phyloP scores from a whole-genome alignment of 2,888 invertebrate genomes.

The Aphodius granarius region DNA sequence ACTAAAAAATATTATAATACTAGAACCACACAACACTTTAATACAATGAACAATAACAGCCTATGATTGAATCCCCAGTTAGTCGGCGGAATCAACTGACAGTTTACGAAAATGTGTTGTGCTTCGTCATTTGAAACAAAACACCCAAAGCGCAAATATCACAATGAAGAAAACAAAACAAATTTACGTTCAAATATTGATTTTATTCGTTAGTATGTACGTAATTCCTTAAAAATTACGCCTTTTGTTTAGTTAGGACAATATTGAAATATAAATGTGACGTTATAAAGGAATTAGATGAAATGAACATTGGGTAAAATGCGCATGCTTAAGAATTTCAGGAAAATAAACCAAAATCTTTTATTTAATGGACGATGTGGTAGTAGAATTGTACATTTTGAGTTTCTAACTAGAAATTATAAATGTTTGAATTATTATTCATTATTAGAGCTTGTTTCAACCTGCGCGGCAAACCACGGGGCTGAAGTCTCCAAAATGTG shows the following conservation, averaged over 20 bases:
- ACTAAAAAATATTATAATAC: neutral
- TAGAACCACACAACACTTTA: neutral
- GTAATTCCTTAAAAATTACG: neutral
- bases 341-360: too few relatives aligned
- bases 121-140: slow-evolving; percentile 23
- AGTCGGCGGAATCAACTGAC: neutral
- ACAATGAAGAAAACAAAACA: neutral
- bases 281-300: neutral
- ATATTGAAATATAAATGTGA: neutral
- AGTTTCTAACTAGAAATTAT: neutral
- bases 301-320: neutral
- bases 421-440: neutral
- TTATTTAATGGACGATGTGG: too few relatives aligned
- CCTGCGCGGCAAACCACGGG: too few relatives aligned
- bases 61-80: slow-evolving; percentile 1
- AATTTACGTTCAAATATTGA: neutral
- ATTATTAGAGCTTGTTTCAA: neutral
- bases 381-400: too few relatives aligned
- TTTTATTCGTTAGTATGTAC: neutral
- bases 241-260: neutral
- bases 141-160: neutral
- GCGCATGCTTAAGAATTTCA: too few relatives aligned
- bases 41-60: neutral
- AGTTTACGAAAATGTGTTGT: slow-evolving; percentile 7
- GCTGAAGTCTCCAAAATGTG: too few relatives aligned